These are phyloP conservation scores for Drosophila melanosoma DNA, from an alignment of 2,888 invertebrate genomes.

Conservation along the genomic window DNA sequence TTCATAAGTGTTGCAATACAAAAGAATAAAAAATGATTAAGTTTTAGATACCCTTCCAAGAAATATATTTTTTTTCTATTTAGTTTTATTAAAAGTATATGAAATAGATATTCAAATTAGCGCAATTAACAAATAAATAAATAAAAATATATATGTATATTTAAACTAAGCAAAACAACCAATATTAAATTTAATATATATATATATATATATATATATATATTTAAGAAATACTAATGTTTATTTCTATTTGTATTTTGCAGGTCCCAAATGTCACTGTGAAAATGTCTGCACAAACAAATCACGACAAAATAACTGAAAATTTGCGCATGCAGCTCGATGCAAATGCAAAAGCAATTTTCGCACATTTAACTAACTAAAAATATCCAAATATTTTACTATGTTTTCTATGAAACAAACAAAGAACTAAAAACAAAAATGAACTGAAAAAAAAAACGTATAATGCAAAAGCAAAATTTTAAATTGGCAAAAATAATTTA, in stretches of 20 bases:
- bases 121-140: no score
- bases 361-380: conserved; percentile 69
- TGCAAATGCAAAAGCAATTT: conserved; percentile 48
- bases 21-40: not conserved
- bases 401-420: conserved; percentile 30
- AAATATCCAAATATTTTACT: conserved; percentile 13
- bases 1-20: not conserved
- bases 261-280: conserved; percentile 72
- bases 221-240: not conserved
- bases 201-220: not conserved
- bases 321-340: conserved; percentile 58
- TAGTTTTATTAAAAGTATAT: not conserved
- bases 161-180: not conserved
- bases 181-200: not conserved
- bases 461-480: conserved; percentile 59
- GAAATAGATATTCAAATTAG: not conserved
- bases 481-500: conserved; percentile 69
- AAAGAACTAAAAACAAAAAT: conserved; percentile 39
- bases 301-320: conserved; percentile 51
- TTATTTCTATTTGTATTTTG: conserved; percentile 22
- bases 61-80: not conserved
- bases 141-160: not conserved
- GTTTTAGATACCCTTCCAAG: not conserved
- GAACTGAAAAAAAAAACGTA: conserved; percentile 51
- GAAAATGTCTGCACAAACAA: conserved; percentile 69